phyloP scores from a whole-genome alignment of 1,140 invertebrate genomes.

The Cylas formicarius region DNA sequence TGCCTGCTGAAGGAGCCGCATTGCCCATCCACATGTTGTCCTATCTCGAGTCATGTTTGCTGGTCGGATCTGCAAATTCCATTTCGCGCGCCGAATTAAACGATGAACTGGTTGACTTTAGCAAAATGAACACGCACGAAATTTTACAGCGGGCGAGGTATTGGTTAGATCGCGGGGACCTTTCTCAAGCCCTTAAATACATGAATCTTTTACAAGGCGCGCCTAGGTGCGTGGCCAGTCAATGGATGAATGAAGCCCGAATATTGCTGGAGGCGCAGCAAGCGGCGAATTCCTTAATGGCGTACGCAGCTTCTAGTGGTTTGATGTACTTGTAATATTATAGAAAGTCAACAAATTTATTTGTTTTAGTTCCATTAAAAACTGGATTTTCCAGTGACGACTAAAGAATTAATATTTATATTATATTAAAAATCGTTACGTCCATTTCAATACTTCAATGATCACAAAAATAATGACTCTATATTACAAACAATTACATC shows the following conservation, averaged over 20 bases:
- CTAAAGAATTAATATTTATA: too few species aligned
- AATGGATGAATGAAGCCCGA: slow-evolving; percentile 82
- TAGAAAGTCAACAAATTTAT: too few species aligned
- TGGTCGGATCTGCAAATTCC: slow-evolving; percentile 56
- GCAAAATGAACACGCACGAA: slow-evolving; percentile 73
- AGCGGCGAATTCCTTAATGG: slow-evolving; percentile 79
- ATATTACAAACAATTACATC: too few species aligned
- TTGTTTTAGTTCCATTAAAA: too few species aligned
- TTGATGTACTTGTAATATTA: slow-evolving; percentile 60
- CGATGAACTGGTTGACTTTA: slow-evolving; percentile 60
- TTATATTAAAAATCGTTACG: too few species aligned
- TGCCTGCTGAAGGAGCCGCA: slow-evolving; percentile 71
- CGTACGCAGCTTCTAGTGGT: slow-evolving; percentile 71
- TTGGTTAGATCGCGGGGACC: slow-evolving; percentile 77
- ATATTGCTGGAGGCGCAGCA: slow-evolving; percentile 84
- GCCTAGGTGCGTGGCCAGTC: slow-evolving; percentile 66
- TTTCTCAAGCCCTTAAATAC: slow-evolving; percentile 77
- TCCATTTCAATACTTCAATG: too few species aligned
- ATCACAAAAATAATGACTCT: too few species aligned
- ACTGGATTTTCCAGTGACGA: too few species aligned
- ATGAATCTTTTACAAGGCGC: slow-evolving; percentile 86
- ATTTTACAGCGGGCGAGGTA: slow-evolving; percentile 82
- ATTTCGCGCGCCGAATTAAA: slow-evolving; percentile 63
- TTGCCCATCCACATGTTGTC: slow-evolving; percentile 80
- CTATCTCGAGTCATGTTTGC: slow-evolving; percentile 71